A percentile compares a stretch with the other conserved stretches of the same genome.
These are phyloP conservation scores for Corythornis leucogaster DNA, from an alignment of 2,797 vertebrate species.

Conservation along the genomic window DNA sequence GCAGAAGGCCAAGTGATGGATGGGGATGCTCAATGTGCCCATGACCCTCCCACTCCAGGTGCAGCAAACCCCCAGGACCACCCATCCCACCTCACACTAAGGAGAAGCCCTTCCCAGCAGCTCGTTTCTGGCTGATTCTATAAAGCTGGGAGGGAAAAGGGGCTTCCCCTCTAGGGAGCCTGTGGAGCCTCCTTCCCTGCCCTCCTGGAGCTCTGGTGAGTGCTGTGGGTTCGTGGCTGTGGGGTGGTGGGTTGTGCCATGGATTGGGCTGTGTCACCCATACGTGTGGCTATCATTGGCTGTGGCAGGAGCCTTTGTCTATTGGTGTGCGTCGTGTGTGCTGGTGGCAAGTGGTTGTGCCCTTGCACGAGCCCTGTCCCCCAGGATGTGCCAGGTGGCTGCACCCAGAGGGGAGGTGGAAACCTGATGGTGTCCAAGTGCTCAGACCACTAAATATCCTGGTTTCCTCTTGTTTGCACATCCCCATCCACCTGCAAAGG, in stretches of 20 bases:
- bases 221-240: not conserved
- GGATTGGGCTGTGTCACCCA: accelerated
- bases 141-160: not conserved
- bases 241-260: accelerated
- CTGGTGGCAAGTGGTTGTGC: not conserved
- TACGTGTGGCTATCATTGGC: accelerated
- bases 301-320: not conserved
- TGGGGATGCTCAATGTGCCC: not conserved
- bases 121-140: not conserved
- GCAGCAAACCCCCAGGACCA: not conserved
- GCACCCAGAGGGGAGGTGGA: not conserved
- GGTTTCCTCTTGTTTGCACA: accelerated
- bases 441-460: not conserved
- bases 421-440: accelerated
- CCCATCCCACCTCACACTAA: not conserved
- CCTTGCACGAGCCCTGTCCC: accelerated
- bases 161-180: accelerated
- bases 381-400: accelerated
- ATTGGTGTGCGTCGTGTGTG: accelerated
- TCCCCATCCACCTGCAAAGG: accelerated
- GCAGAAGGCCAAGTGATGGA: not conserved
- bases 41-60: not conserved
- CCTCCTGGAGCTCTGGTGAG: not conserved
- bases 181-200: accelerated
- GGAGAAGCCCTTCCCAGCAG: not conserved